Percentiles rank a stretch among this genome's conserved stretches.
These are phyloP conservation scores for Tachycineta bicolor DNA, from an alignment of 2,113 vertebrate genomes.

Conservation along the genomic window DNA sequence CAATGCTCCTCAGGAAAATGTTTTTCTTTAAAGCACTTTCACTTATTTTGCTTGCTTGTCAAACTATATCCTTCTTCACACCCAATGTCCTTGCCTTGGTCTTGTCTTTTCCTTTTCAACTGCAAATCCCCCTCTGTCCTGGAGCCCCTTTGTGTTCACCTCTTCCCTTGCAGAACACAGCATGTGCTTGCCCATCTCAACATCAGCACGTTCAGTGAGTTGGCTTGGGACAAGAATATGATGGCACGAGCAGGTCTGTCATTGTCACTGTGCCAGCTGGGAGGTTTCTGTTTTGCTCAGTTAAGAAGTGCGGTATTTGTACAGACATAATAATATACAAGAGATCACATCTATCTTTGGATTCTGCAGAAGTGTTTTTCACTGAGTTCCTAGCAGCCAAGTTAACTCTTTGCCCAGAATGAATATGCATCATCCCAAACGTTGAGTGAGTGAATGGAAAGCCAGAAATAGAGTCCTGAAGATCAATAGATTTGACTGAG, in stretches of 20 bases:
- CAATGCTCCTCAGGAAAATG: not conserved
- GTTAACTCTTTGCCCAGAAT: slow-evolving; percentile 72
- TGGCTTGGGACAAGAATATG: not conserved
- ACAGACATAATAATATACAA: not conserved
- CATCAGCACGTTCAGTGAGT: not conserved
- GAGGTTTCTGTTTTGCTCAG: not conserved
- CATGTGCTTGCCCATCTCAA: not conserved
- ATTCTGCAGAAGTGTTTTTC: slow-evolving; percentile 56
- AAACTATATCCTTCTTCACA: not conserved
- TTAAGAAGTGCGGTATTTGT: not conserved
- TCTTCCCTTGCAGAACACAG: not conserved
- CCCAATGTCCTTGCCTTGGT: not conserved
- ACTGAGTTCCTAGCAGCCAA: slow-evolving; percentile 28
- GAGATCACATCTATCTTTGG: slow-evolving; percentile 56
- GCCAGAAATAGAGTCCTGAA: slow-evolving; percentile 88
- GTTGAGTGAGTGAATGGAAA: slow-evolving; percentile 76
- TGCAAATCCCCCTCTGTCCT: not conserved
- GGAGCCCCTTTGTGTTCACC: not conserved
- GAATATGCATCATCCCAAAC: slow-evolving; percentile 56
- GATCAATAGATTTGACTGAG: slow-evolving; percentile 90
- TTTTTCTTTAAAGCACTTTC: not conserved
- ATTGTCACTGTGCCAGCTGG: not conserved
- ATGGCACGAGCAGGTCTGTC: not conserved
- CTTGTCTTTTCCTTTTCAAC: not conserved
- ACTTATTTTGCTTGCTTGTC: not conserved